A percentile compares a stretch with the other conserved stretches of the same genome.
phyloP scores from a whole-genome alignment of 2,113 vertebrate genomes.

The Argyrosomus japonicus region DNA sequence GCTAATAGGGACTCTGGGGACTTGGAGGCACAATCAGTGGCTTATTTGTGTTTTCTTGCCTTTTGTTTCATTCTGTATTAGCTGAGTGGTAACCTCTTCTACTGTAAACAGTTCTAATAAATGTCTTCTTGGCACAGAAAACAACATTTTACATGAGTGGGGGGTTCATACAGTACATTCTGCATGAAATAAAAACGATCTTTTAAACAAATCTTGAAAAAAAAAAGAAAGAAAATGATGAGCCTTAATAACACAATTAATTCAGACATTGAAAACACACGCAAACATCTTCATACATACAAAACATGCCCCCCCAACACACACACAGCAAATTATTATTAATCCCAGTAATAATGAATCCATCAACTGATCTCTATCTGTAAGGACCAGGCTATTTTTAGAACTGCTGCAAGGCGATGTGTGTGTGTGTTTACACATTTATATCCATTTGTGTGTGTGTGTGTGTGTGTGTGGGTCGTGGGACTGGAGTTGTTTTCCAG shows the following conservation, averaged over 20 bases:
- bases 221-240: no score
- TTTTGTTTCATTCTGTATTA: neutral
- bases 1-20: neutral
- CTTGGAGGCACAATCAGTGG: neutral
- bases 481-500: constrained; percentile 72
- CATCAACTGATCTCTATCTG: constrained; percentile 71
- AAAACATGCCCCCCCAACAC: neutral
- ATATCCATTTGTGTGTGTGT: constrained; percentile 7
- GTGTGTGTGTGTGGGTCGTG: constrained; percentile 40
- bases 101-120: neutral
- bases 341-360: constrained; percentile 65
- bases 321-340: constrained; percentile 50
- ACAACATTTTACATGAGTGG: neutral
- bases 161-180: neutral
- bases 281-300: neutral
- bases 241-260: constrained; percentile 28
- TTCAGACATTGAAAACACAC: constrained; percentile 10
- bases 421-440: constrained; percentile 35
- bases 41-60: neutral
- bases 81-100: neutral
- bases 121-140: neutral
- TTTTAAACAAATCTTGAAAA: neutral
- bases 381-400: constrained; percentile 62
- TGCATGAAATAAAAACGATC: neutral
- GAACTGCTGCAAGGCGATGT: constrained; percentile 43